Evolutionary conservation across 2,888 invertebrate species (phyloP), one percentile per base, ranked within the genome.

Genomic region (Xanthorhoe spadicearia): DNA sequence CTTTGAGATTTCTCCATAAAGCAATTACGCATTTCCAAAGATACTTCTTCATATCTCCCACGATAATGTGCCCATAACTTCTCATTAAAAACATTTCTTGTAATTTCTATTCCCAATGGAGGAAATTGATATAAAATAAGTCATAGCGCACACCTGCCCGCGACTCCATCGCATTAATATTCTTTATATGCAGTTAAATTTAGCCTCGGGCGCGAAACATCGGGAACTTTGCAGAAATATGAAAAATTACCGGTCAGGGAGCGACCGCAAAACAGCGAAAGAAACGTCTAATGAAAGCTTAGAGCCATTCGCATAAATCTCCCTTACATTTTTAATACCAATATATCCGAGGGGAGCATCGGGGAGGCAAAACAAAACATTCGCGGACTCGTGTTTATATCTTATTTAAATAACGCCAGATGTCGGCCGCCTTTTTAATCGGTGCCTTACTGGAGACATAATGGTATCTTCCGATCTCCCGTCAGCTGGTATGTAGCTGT

Each of bases 321-420:
- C 88, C 89, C 86, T 93, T 93, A 92, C 93, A 93, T 93, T 93
- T 93, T 93, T 93, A 93, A 93, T 93, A 93, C 92, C 92, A 91
- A 93, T 93, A 93, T 90, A 91, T 90, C 89, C 87, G 82, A 90
- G 92, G 93, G 91, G 90, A 89, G 83, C 85, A 79, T 88, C 87
- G 75, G 83, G 86, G 84, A 83, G 84, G 80, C 80, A 84, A 86
- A 88, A 88, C 88, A 86, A 89, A 89, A 87, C 88, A 86, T 86
- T 87, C 86, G 85, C 85, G 87, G 86, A 88, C 85, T 87, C 83
- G 84, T 87, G 89, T 91, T 91, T 90, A 90, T 90, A 90, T 92
- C 90, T 92, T 91, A 91, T 91, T 92, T 92, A 91, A 92, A 92
- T 92, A 92, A 89, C 90, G 81, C 83, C 88, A 92, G 92, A 91